Evolutionary conservation across 2,797 vertebrate species (phyloP), one percentile per base, ranked within the genome.

Genomic region (Channa striata): DNA sequence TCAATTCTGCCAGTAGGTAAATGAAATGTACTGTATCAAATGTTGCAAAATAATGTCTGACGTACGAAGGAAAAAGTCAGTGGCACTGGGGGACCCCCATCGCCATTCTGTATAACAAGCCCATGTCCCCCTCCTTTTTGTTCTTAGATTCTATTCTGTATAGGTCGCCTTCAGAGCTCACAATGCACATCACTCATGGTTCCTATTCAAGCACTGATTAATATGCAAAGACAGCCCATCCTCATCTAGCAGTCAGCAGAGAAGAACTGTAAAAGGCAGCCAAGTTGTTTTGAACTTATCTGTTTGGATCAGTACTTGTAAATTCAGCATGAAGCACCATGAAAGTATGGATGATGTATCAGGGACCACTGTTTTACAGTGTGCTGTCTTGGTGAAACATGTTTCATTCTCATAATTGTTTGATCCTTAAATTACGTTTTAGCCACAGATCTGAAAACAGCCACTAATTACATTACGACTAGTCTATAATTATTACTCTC

Each of bases 131-230:
- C 39, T 14, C 25, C 46, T 2, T 72, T 25, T 66, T 72, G n/a
- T 87, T 58, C 8, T 30, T 46, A 82, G 86, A 91, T 89, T 92
- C 86, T 90, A 80, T 92, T 57, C 92, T 92, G 94, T 89, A 92
- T 88, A 91, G 93, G 93, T 91, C 82, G 92, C 92, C 95, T 86
- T 92, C 91, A 73, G 89, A 87, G 91, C 91, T 90, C 54, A 81
- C 96, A 96, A 97, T 95, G 95, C 94, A 95, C 94, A 96, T 94
- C 91, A 95, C 94, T 93, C 91, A 80, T 70, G 89, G 93, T 89
- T 85, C 83, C 94, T 86, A 96, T 98, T 97, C 95, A 97, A 83
- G 87, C 81, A 20, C 86, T 95, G 93, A 97, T 98, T 96, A 98
- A 96, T 92, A 98, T 98, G 96, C 97, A 96, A 84, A 93, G 94